A percentile compares a stretch with the other conserved stretches of the same genome.
These are phyloP conservation scores for Branchinecta sandiegonensis DNA, from an alignment of 2,888 invertebrate genomes.

Conservation along the genomic window DNA sequence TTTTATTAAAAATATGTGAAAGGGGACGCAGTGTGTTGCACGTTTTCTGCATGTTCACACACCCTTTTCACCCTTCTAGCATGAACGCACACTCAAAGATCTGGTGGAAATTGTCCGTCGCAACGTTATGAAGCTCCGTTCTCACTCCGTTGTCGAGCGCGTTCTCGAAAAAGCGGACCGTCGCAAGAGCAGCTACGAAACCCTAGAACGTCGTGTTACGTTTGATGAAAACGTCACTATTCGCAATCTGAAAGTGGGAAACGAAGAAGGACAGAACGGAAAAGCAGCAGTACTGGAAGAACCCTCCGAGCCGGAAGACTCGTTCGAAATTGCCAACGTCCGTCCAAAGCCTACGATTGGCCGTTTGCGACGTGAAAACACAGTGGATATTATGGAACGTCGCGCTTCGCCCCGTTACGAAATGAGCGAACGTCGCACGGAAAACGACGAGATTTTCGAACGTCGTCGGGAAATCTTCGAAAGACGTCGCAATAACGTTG, in stretches of 20 bases:
- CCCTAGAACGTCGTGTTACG: conserved; percentile 3
- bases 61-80: background rate
- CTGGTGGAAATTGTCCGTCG: background rate
- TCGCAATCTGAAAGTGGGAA: background rate
- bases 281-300: background rate
- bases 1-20: no score
- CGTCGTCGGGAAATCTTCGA: conserved; percentile 7
- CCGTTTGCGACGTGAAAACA: background rate
- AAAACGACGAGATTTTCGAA: conserved; percentile 11
- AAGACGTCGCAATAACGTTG: background rate
- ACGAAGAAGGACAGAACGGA: background rate
- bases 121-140: background rate
- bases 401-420: background rate
- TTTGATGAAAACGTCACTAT: background rate
- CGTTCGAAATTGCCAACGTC: background rate
- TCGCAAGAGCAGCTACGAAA: background rate
- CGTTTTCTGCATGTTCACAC: background rate
- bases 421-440: background rate
- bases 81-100: background rate
- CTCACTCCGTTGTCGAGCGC: background rate
- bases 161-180: conserved; percentile 2
- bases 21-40: background rate
- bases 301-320: background rate
- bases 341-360: background rate
- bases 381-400: background rate